Evolutionary conservation across 2,797 vertebrate genomes (phyloP), one percentile per base, ranked within the genome.

Genomic region (Argya squamiceps): DNA sequence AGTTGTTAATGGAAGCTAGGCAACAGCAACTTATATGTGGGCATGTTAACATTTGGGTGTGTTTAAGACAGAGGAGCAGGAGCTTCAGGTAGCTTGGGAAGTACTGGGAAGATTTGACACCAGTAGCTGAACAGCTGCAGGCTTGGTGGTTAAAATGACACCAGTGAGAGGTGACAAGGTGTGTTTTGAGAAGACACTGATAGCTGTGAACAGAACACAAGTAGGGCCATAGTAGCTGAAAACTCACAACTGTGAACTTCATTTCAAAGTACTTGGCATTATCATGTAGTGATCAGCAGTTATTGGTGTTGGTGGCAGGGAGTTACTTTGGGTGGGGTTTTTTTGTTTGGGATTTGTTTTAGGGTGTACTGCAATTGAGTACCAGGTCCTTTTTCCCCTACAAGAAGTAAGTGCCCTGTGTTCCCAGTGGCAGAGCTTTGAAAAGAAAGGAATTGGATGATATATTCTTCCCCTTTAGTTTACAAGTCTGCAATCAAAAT

Each of bases 301-400:
- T 93, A 55, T 60, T 80, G 3, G 6, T 70, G 12, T 21, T 44
- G 11, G 52, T 85, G 26, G 18, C 62, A 67, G 34, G 26, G 27
- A 74, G 55, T 80, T 47, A 46, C 34, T 73, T 63, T 20, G 12
- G 4, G 6, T 23, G 24, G 12, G 4, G 0, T 0, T n/a, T n/a
- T 60, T 50, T 39, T 10, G 11, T 29, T 74, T 37, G 13, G 29
- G 6, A 15, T 30, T 56, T 55, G 43, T 36, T 85, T 83, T 44
- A 21, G 30, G 58, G 22, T 36, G 12, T 68, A 20, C 14, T 77
- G 0, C 68, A 70, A 26, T 64, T 56, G 37, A 69, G 8, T 76
- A 11, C 12, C 76, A 7, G 12, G n/a, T 75, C 24, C 37, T 75
- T 65, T 87, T 87, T 30, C 5, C 20, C 22, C 29, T 2, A 2